Evolutionary conservation across 37 sponge, comb jelly and placozoan species (phyloP).

Genomic region (Diacarnus erythraeanus): DNA sequence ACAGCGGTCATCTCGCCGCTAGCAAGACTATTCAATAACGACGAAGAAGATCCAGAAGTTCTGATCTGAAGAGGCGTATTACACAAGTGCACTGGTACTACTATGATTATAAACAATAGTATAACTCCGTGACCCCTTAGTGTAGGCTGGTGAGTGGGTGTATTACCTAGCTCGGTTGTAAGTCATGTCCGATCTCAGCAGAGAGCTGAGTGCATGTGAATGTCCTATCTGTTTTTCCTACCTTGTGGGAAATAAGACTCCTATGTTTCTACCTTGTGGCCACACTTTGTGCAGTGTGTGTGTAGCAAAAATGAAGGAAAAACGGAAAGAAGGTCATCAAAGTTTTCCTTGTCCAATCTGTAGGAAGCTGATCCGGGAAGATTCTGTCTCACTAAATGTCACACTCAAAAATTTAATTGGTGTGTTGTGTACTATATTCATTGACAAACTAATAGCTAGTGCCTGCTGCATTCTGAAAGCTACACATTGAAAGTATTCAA

Average conservation of each 20-base stretch:
- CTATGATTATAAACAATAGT: too few relatives aligned
- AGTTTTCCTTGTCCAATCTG: constrained; percentile 76
- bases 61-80: too few relatives aligned
- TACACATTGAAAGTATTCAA: too few relatives aligned
- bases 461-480: too few relatives aligned
- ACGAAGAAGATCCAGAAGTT: too few relatives aligned
- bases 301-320: neutral
- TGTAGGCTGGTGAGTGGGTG: too few relatives aligned
- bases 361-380: constrained; percentile 35
- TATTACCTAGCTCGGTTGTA: neutral
- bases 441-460: too few relatives aligned
- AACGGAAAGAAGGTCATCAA: neutral
- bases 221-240: constrained; percentile 78
- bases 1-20: constrained; percentile 3
- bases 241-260: constrained; percentile 25
- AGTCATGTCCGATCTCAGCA: neutral
- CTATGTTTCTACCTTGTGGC: constrained; percentile 80
- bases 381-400: constrained; percentile 54
- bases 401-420: constrained; percentile 48
- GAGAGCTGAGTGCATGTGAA: constrained; percentile 51
- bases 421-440: neutral
- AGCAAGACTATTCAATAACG: neutral
- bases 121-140: too few relatives aligned
- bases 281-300: constrained; percentile 75
- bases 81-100: too few relatives aligned